Percentiles rank a stretch among this genome's conserved stretches.
phyloP scores from a whole-genome alignment of 92 coral and sea anemone genomes.

The Palythoa caribaeorum region DNA sequence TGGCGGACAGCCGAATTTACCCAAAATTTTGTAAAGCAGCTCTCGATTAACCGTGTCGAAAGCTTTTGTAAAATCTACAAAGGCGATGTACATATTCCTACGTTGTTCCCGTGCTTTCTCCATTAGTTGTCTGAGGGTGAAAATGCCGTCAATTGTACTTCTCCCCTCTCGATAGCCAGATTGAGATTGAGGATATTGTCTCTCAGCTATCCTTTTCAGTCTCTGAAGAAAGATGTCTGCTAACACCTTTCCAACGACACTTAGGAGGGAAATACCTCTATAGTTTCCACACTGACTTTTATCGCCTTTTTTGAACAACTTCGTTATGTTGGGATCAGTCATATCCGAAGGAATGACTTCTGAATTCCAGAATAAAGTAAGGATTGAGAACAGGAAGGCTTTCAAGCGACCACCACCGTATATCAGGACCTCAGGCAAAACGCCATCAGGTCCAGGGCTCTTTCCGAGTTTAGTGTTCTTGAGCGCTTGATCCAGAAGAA shows the following conservation, averaged over 20 bases:
- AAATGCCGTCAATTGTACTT: slow-evolving; percentile 56
- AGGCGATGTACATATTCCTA: slow-evolving; percentile 13
- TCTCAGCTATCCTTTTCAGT: slow-evolving; percentile 22
- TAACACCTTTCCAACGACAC: slow-evolving; percentile 51
- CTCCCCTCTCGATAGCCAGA: slow-evolving; percentile 47
- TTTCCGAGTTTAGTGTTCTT: slow-evolving; percentile 52
- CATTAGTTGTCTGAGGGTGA: slow-evolving; percentile 37
- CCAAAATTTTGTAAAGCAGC: slow-evolving; percentile 31
- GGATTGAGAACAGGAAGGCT: slow-evolving; percentile 56
- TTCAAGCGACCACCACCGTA: slow-evolving; percentile 59
- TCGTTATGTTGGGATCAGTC: slow-evolving; percentile 55
- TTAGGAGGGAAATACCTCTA: slow-evolving; percentile 50
- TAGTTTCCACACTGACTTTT: slow-evolving; percentile 60
- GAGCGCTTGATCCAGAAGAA: slow-evolving; percentile 19
- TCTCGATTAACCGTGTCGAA: slow-evolving; percentile 7
- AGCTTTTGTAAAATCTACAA: slow-evolving; percentile 21
- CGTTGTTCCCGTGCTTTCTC: neutral
- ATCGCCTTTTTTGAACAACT: slow-evolving; percentile 66
- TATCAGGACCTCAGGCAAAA: slow-evolving; percentile 53
- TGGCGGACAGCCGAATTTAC: slow-evolving; percentile 26
- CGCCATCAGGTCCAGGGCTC: slow-evolving; percentile 64
- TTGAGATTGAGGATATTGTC: slow-evolving; percentile 33
- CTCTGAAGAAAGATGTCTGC: slow-evolving; percentile 53
- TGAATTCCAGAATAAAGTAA: slow-evolving; percentile 51
- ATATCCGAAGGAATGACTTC: slow-evolving; percentile 52